A percentile compares a stretch with the other conserved stretches of the same genome.
Conservation (phyloP, 2,888 invertebrate genomes). For the Trissoscelio sp. region DNA sequence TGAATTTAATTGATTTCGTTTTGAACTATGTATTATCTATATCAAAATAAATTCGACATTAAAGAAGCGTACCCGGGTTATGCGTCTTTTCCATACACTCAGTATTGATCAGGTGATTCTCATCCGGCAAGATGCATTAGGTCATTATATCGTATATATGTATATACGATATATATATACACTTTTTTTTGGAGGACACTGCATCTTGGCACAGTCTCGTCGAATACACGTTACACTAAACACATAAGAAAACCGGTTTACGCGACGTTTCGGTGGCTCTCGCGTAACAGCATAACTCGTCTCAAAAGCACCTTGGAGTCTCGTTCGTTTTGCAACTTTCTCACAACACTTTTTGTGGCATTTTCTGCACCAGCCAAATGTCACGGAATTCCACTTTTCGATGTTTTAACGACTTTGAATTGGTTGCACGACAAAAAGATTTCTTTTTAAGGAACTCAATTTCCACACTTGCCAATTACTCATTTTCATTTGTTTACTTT, state of each 20-base stretch:
- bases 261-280: slow-evolving; percentile 63
- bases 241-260: slow-evolving; percentile 75
- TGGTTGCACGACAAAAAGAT: no score
- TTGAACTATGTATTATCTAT: background rate
- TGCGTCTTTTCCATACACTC: slow-evolving; percentile 7
- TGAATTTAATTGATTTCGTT: no score
- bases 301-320: slow-evolving; percentile 52
- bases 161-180: no score
- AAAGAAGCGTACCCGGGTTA: slow-evolving; percentile 13
- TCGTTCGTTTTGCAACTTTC: slow-evolving; percentile 48
- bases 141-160: slow-evolving; percentile 10
- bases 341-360: slow-evolving; percentile 37
- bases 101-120: slow-evolving; percentile 22
- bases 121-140: slow-evolving; percentile 14
- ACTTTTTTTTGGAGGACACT: slow-evolving; percentile 53
- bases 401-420: background rate
- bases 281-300: slow-evolving; percentile 54
- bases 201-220: slow-evolving; percentile 16
- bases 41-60: background rate
- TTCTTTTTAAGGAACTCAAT: no score
- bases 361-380: background rate
- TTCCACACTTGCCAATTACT: no score
- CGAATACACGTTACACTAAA: slow-evolving; percentile 72
- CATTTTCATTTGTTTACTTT: no score
- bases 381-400: slow-evolving; percentile 9